phyloP scores from a whole-genome alignment of 2,113 vertebrate genomes.

The Monarcha castaneiventris region DNA sequence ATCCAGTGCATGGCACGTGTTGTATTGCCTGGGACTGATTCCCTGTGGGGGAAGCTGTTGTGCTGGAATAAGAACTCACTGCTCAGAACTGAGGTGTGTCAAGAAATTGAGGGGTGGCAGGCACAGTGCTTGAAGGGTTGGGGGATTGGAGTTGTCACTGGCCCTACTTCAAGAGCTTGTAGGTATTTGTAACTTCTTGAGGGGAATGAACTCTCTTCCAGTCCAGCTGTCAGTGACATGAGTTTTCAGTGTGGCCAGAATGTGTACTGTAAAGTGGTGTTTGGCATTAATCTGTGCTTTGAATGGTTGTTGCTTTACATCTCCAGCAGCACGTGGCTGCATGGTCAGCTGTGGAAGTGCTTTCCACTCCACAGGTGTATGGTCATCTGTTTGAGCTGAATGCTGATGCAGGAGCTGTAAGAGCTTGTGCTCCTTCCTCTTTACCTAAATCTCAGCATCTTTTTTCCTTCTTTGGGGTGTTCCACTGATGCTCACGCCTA shows the following conservation, averaged over 20 bases:
- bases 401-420: neutral
- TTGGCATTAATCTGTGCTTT: neutral
- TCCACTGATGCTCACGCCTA: neutral
- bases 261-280: neutral
- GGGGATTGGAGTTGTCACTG: neutral
- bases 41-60: neutral
- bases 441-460: neutral
- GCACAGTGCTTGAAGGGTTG: neutral
- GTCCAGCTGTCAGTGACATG: accelerated
- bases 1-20: neutral
- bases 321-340: neutral
- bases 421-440: neutral
- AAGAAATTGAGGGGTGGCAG: neutral
- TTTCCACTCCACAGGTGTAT: neutral
- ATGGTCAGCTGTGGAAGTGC: neutral
- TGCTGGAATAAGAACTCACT: neutral
- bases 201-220: neutral
- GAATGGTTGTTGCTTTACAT: neutral
- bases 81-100: neutral
- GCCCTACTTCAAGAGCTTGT: neutral
- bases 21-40: neutral
- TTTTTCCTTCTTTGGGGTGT: neutral
- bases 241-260: neutral
- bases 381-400: neutral
- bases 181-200: neutral